Base-by-base conservation (phyloP, 1,140 invertebrate species). In the Cherax destructor region DNA sequence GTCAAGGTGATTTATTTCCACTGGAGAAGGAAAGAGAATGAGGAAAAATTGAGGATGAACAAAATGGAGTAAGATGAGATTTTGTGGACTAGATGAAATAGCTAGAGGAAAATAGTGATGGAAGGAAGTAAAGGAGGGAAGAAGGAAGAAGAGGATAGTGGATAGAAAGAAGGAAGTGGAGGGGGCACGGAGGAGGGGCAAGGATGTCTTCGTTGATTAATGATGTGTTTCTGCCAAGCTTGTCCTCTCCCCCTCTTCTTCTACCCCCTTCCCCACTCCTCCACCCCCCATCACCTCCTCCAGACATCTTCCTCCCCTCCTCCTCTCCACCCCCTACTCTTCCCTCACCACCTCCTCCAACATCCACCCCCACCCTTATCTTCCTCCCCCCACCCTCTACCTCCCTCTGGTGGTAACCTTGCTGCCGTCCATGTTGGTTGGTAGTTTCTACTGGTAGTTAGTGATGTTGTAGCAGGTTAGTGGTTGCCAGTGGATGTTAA, bases 141-240 rank as follows among this genome's bases (percentile, higher is more conserved):
- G 61, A 24, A 41, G 72, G 61, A 72, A 50, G 24, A 61, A 16
- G 49, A n/a, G 18, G 65, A 41, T 21, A 49, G 65, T 16, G 56
- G 30, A 24, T 30, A 47, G 61, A 47, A 61, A 24, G 61, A 41
- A 65, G 59, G 47, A 65, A 65, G 41, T 30, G 47, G 69, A 69
- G 30, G 61, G 61, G 41, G 61, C 30, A 49, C 11, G 61, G 72
- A 69, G 69, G 84, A 86, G 84, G 74, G 74, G 85, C 30, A 59
- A 50, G 74, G 85, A 86, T 86, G 85, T 65, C 85, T 86, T 76
- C 49, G 85, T 86, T 86, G 85, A 86, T 86, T 86, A 86, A 86
- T 86, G 85, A 61, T 86, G 85, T 86, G 74, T 77, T 86, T 76
- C 85, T 86, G 85, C 85, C 85, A 86, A 77, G 85, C 76, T 78